Evolutionary conservation across 2,888 invertebrate species (phyloP), one percentile per base, ranked within the genome.

Genomic region (Allacma fusca): DNA sequence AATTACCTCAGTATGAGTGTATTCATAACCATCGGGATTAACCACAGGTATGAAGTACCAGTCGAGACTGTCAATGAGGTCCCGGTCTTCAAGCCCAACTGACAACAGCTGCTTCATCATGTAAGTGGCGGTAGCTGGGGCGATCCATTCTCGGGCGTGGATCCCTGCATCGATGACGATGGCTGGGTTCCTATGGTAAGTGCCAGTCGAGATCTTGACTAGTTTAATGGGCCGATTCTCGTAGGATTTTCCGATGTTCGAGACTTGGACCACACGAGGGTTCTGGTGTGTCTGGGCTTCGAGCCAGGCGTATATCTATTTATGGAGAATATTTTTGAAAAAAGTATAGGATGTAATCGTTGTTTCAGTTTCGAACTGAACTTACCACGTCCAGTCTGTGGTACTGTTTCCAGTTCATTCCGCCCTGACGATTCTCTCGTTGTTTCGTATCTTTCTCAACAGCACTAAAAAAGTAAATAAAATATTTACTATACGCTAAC

Each of bases 1-100:
- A n/a, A n/a, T n/a, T n/a, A 84, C 86, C 13, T 81, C 83, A 0
- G 77, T 81, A 64, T 81, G 81, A 16, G 82, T 81, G 71, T 76
- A 84, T 67, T 82, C 82, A 69, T 84, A 83, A 0, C 96, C 94
- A 86, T 78, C 78, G 23, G 78, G 94, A 87, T 94, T 94, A 77
- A 91, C 86, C 24, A 94, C 90, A 16, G 93, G 92, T 5, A 92
- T 88, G 75, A 94, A 88, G 85, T 92, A 92, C 85, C 91, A 92
- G 85, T 96, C 91, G 28, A 88, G 86, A 59, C 86, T 85, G 72
- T 87, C 86, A 28, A 88, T 81, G 34, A 88, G 81, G 59, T 89
- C 89, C 0, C 89, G 88, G 76, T 90, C 89, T 21, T 85, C 83
- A 24, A 85, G 85, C 76, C 80, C 77, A 80, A 82, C 86, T 85